A percentile compares a stretch with the other conserved stretches of the same genome.
Evolutionary conservation across 2,888 invertebrate species (phyloP).

Genomic region (Chrysolina americana): DNA sequence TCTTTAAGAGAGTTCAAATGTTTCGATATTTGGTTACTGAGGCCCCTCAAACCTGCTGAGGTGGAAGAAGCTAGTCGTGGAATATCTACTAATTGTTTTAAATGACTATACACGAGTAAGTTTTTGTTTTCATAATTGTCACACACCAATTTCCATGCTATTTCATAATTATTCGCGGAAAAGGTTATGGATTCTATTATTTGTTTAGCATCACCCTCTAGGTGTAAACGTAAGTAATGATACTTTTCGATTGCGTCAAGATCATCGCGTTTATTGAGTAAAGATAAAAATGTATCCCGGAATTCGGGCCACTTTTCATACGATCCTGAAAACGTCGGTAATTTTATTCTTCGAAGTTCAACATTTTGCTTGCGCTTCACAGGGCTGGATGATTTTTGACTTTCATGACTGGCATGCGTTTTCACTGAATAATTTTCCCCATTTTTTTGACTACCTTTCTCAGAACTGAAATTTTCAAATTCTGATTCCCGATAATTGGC

Average conservation of each 20-base stretch:
- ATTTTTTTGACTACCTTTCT: too few relatives aligned
- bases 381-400: background rate
- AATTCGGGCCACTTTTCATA: conserved; percentile 5
- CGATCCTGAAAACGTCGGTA: background rate
- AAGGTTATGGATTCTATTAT: background rate
- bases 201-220: background rate
- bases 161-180: background rate
- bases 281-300: background rate
- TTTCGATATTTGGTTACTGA: conserved; percentile 20
- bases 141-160: background rate
- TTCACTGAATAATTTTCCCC: too few relatives aligned
- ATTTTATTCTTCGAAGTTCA: conserved; percentile 5
- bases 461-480: background rate
- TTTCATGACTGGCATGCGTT: background rate
- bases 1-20: conserved; percentile 27
- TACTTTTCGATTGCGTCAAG: background rate
- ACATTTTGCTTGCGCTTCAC: background rate
- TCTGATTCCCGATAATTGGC: background rate
- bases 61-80: background rate
- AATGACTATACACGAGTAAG: background rate
- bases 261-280: conserved; percentile 1
- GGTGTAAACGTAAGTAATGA: background rate
- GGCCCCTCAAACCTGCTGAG: background rate
- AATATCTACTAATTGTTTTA: conserved; percentile 12
- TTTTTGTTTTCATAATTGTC: conserved; percentile 3